Evolutionary conservation across 1,140 invertebrate genomes (phyloP), one percentile per base, ranked within the genome.

Genomic region (Helicorthomorpha holstii): DNA sequence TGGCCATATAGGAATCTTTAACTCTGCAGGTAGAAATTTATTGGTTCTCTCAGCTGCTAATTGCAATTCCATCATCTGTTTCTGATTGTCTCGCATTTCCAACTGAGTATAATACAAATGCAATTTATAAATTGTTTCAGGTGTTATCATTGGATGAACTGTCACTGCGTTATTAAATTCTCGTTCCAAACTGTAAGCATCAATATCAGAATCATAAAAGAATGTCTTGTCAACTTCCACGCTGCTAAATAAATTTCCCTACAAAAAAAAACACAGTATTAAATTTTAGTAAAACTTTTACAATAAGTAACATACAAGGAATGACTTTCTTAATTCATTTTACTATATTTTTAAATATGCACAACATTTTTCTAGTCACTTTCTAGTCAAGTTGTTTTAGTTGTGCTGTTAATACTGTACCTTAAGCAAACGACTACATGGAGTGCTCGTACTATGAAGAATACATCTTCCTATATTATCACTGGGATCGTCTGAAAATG

Each of bases 381-480:
- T n/a, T n/a, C n/a, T n/a, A n/a, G n/a, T n/a, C n/a, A n/a, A n/a
- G n/a, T n/a, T n/a, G n/a, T n/a, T n/a, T n/a, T n/a, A n/a, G n/a
- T n/a, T n/a, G n/a, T n/a, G n/a, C n/a, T n/a, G n/a, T n/a, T n/a
- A n/a, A n/a, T n/a, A 43, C 57, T 59, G 58, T 63, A 76, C 75
- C 64, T 77, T 73, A 51, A 75, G 61, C 22, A 57, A 58, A 53
- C 71, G 65, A 55, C 71, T 64, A 60, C 82, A 84, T 10, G 75
- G 65, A 41, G 79, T 60, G 42, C 76, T 74, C 19, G 75, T 73
- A 16, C 79, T 76, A 64, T 85, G 79, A 21, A 80, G 65, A 27
- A 89, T 75, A 64, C 87, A 92, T 56, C 80, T 71, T 19, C 85
- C 87, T 56, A 92, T 72, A 69, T 88, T 89, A 59, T 85, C 75